Base-by-base conservation (phyloP, 2,888 invertebrate species). In the Deilephila porcellus region DNA sequence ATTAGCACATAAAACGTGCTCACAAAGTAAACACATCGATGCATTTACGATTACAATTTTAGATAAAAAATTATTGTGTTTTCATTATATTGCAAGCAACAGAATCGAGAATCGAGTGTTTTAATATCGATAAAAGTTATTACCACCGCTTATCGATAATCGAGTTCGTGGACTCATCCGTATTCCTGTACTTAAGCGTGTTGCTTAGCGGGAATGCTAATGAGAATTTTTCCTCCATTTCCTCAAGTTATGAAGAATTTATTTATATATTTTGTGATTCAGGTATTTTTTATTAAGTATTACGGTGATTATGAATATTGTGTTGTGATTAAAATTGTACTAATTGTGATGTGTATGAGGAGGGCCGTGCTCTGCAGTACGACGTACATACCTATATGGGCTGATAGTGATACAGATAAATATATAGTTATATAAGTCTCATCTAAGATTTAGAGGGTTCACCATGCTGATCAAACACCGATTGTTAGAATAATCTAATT, bases 101-200 rank as follows among this genome's bases (percentile, higher is more conserved):
- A 56, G 20, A 34, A 60, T 63, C 11, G 53, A 63, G 62, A 53
- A 37, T 8, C 45, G 45, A 45, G 45, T 45, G 34, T 60, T 78
- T 82, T 80, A 81, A 75, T 74, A 74, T 75, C 64, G 81, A 83
- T 67, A 67, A 67, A 67, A 67, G 45, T 25, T 67, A 67, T 25
- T 45, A 52, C 14, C 45, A 5, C n/a, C 63, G 67, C 67, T 83
- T 85, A 83, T 85, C 85, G 83, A 79, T 85, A 85, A 87, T 84
- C 80, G 84, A 76, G 82, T 80, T 83, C 83, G 83, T 84, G 82
- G 81, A 78, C 75, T 73, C 75, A 76, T 80, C 79, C 78, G 75
- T 80, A 78, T 77, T 77, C 74, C 60, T 71, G 34, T 71, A 70
- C 73, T 74, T 73, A 74, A 70, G 67, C 29, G 20, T n/a, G 37